Evolutionary conservation across 2,888 invertebrate genomes (phyloP), one percentile per base, ranked within the genome.

Genomic region (Cephus pygmeus): DNA sequence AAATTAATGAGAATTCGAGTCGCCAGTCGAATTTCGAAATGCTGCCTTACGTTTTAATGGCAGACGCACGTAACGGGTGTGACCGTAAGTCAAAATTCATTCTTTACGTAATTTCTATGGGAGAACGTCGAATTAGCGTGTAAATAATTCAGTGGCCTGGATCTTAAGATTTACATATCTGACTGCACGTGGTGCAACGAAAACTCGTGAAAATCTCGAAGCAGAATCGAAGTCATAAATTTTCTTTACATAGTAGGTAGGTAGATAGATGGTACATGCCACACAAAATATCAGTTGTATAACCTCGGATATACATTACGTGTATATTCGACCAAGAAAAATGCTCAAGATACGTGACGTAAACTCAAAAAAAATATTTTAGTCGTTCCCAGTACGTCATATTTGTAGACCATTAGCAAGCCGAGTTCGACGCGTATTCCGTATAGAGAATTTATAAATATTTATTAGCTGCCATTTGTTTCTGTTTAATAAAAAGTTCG

Each of bases 61-160:
- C 15, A 40, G 23, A 56, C 6, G 15, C 40, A 71, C 33, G 71
- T 33, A 71, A 71, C 71, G 71, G 71, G 33, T 71, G 71, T 71
- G 33, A 33, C 31, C 23, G 6, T 56, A 56, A 23, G 40, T 56
- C 6, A 56, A 56, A 23, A 23, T 56, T 6, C 23, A 56, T 56
- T 9, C 23, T 23, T 23, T 15, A 2, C 23, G 23, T 56, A 15
- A 71, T 71, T 71, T 71, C 12, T 3, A 71, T 3, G 12, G 0
- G 12, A 15, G 31, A 15, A 31, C 3, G 11, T 30, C 71, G 71
- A 31, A 71, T 71, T 71, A 31, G 69, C 69, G 69, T 71, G 71
- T 77, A 77, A 77, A 77, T 77, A 77, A 85, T 85, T 85, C 85
- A 85, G 81, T 85, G 82, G 84, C 82, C 83, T 69, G 82, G 82